phyloP scores from a whole-genome alignment of 1,140 invertebrate genomes.

The Stegodyphus mimosarum region DNA sequence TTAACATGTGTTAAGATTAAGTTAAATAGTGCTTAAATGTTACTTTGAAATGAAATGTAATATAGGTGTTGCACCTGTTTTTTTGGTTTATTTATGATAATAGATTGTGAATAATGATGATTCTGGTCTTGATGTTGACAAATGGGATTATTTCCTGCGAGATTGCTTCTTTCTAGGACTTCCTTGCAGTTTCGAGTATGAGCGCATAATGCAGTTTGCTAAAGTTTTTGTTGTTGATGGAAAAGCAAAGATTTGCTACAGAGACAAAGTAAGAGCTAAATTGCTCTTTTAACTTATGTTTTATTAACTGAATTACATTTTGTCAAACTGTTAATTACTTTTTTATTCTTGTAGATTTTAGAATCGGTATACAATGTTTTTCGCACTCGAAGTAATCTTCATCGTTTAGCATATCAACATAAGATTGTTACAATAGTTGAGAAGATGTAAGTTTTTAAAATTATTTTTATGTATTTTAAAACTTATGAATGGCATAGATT shows the following conservation, averaged over 20 bases:
- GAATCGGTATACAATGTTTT: constrained; percentile 70
- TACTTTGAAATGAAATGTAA: too few relatives aligned
- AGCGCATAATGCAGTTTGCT: constrained; percentile 68
- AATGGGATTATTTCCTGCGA: constrained; percentile 78
- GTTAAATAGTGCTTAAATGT: too few relatives aligned
- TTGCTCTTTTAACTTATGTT: not conserved
- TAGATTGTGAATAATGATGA: constrained; percentile 76
- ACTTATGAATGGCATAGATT: too few relatives aligned
- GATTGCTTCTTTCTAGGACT: constrained; percentile 73
- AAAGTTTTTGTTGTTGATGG: constrained; percentile 66
- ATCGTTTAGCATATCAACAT: constrained; percentile 72
- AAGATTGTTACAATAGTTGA: constrained; percentile 69
- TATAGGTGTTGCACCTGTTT: too few relatives aligned
- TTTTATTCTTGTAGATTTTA: constrained; percentile 24
- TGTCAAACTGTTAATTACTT: not conserved
- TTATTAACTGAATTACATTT: not conserved
- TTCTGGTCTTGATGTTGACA: constrained; percentile 78
- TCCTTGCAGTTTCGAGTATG: constrained; percentile 69
- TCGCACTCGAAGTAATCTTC: constrained; percentile 68
- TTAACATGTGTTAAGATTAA: too few relatives aligned
- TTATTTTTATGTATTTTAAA: too few relatives aligned
- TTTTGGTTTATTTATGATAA: constrained; percentile 26
- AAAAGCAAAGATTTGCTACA: constrained; percentile 68
- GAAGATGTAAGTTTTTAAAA: constrained; percentile 66
- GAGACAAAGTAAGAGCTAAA: constrained; percentile 66